phyloP scores from a whole-genome alignment of 2,888 invertebrate genomes.

The Sesamia inferens region DNA sequence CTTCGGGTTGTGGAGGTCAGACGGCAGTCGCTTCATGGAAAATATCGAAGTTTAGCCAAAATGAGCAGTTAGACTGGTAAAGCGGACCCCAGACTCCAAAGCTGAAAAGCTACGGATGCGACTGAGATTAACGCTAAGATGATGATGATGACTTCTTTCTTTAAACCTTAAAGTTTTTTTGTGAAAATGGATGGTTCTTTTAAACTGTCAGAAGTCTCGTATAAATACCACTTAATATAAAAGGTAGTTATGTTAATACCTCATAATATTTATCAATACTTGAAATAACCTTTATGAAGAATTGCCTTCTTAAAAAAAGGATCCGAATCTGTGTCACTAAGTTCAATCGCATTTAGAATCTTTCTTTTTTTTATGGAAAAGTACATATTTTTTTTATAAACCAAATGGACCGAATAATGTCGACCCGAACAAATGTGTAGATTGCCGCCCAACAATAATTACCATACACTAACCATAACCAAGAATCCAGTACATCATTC shows the following conservation, averaged over 20 bases:
- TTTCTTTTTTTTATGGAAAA: too few species aligned
- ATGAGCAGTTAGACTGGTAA: too few species aligned
- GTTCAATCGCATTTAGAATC: conserved; percentile 2
- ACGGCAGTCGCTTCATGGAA: too few species aligned
- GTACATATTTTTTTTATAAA: too few species aligned
- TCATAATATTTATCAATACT: not conserved
- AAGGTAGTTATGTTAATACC: not conserved
- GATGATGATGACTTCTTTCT: too few species aligned
- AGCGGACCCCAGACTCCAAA: too few species aligned
- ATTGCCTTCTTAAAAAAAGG: not conserved
- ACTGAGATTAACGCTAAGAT: too few species aligned
- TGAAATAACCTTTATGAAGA: conserved; percentile 1
- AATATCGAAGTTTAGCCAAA: too few species aligned
- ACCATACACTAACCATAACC: not conserved
- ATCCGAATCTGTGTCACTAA: not conserved
- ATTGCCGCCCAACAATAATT: not conserved
- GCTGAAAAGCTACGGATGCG: too few species aligned
- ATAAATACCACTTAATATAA: not conserved
- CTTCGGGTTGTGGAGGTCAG: too few species aligned
- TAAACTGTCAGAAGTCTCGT: not conserved
- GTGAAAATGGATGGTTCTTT: not conserved
- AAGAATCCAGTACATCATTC: too few species aligned
- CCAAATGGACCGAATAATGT: not conserved
- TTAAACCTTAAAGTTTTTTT: not conserved
- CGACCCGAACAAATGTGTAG: not conserved